These are phyloP conservation scores for Myotis lucifugus DNA, from an alignment of 2,113 vertebrate species.

Conservation along the genomic window DNA sequence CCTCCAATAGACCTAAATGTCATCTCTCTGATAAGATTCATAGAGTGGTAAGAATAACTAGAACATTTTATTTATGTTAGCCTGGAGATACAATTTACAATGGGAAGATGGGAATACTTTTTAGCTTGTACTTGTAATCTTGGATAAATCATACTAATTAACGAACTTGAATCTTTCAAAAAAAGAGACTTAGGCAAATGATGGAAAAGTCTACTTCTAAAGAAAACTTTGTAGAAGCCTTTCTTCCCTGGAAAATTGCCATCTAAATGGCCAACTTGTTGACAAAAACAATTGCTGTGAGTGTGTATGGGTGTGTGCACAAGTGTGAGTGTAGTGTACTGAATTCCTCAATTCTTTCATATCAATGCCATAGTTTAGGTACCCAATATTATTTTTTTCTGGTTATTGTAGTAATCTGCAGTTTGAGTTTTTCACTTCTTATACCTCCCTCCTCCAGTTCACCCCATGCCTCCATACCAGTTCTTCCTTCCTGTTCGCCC, in stretches of 20 bases:
- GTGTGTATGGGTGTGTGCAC: not conserved
- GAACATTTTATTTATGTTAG: conserved; percentile 58
- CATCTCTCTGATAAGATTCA: conserved; percentile 9
- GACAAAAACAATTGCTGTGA: not conserved
- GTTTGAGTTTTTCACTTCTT: not conserved
- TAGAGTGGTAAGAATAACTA: conserved; percentile 2
- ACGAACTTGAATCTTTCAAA: conserved; percentile 53
- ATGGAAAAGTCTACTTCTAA: conserved; percentile 47
- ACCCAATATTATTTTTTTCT: not conserved
- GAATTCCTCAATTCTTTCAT: not conserved
- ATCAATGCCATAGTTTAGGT: not conserved
- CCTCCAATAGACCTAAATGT: not conserved
- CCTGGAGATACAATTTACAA: conserved; percentile 72
- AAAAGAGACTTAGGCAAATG: conserved; percentile 32
- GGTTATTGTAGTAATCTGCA: not conserved
- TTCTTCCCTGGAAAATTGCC: not conserved
- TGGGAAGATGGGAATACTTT: conserved; percentile 57
- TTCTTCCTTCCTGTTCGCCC: not conserved
- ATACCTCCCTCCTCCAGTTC: not conserved
- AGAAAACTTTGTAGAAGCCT: not conserved
- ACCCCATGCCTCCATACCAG: not conserved
- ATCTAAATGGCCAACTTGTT: not conserved
- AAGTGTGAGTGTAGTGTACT: not conserved
- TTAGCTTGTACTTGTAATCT: conserved; percentile 41
- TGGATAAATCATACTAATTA: conserved; percentile 64